Evolutionary conservation across 2,797 vertebrate species (phyloP), one percentile per base, ranked within the genome.

Genomic region (Setipinna tenuifilis): DNA sequence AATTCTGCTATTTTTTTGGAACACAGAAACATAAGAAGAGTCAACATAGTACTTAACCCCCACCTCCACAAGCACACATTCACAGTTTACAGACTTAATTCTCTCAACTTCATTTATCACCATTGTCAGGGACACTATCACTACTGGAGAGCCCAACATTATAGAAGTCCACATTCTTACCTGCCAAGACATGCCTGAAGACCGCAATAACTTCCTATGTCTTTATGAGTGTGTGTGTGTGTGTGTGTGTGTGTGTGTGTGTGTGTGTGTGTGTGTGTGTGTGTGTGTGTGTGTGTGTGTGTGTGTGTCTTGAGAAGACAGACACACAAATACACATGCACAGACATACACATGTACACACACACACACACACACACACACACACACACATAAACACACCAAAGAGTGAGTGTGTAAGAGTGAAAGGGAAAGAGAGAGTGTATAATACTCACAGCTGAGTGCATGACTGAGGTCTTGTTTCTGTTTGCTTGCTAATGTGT

Each of bases 381-480:
- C n/a, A n/a, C n/a, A n/a, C n/a, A n/a, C n/a, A n/a, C n/a, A n/a
- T n/a, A n/a, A n/a, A n/a, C n/a, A n/a, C n/a, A n/a, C n/a, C n/a
- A 65, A 2, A 68, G 62, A 68, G 62, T 25, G 23, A 62, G 61
- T 23, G 9, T 12, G 21, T n/a, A 6, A 23, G 59, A 61, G 21
- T n/a, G 21, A 61, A 1, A 61, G 59, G 23, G 21, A 61, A 6
- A 61, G n/a, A 62, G 61, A 65, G 61, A 65, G 61, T 23, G 0
- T 12, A 25, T 25, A 23, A 65, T 75, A 95, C 97, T 96, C 93
- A 98, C 97, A 97, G 89, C 90, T 95, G 92, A 98, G 93, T 0
- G 97, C 95, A 4, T 96, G 97, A 80, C 88, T 91, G 44, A 99
- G 91, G 59, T 97, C 95, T 10, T 91, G 92, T 3, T 91, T 92